phyloP scores from a whole-genome alignment of 2,888 invertebrate genomes.

The Athalia cordata region DNA sequence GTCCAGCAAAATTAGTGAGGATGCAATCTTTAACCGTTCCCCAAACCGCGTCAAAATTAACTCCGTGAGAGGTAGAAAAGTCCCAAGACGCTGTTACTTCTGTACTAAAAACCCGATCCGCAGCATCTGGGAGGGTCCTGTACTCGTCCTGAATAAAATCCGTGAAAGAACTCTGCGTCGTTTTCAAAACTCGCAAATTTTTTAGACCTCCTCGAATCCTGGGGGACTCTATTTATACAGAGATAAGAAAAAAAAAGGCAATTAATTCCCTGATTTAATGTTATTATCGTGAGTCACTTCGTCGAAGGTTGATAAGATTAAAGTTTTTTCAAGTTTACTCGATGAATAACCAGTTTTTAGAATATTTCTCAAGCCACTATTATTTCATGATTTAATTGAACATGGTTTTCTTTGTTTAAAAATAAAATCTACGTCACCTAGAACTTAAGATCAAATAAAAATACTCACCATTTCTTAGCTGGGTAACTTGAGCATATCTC shows the following conservation, averaged over 20 bases:
- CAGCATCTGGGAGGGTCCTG: conserved; percentile 83
- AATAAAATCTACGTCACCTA: no score
- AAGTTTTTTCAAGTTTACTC: no score
- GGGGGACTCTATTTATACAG: conserved; percentile 73
- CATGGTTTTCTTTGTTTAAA: no score
- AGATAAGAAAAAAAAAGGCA: no score
- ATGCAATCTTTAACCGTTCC: conserved; percentile 82
- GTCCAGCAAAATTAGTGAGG: conserved; percentile 85
- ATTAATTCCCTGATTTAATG: no score
- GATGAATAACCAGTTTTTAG: no score
- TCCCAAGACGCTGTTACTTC: conserved; percentile 85
- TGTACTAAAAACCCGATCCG: conserved; percentile 87
- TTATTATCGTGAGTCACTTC: no score
- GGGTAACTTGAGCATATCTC: conserved; percentile 82
- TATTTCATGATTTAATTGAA: no score
- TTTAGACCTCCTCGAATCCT: conserved; percentile 82
- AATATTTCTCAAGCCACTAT: no score
- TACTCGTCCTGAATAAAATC: conserved; percentile 88
- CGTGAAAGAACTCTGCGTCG: conserved; percentile 87
- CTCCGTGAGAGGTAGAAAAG: conserved; percentile 79
- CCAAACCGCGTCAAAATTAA: conserved; percentile 85
- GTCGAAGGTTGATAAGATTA: no score
- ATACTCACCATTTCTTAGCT: conserved; percentile 80
- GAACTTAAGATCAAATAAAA: no score
- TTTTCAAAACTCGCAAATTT: conserved; percentile 84